Evolutionary conservation across 1,140 invertebrate genomes (phyloP), one percentile per base, ranked within the genome.

Genomic region (Panagrolaimus sp.): DNA sequence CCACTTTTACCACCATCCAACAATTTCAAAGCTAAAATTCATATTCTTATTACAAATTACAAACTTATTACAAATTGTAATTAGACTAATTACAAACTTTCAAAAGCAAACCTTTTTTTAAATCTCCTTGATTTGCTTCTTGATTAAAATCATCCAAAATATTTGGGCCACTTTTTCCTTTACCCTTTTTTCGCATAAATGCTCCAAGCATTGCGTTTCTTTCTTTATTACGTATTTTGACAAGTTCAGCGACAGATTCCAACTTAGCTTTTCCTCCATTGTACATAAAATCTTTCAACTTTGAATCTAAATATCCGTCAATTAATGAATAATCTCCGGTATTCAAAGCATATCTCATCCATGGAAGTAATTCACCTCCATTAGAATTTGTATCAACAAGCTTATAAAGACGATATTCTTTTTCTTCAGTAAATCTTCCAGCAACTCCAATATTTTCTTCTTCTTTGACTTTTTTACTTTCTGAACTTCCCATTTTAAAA

Each of bases 1-100:
- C 84, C 69, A 85, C 86, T 84, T 89, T 88, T 88, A 11, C 79
- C 79, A 66, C 69, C 81, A 71, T 80, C 69, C 1, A 80, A 44
- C 45, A 83, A 53, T 76, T 77, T 82, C 62, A 80, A 47, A 11
- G 75, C 82, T 80, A n/a, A 72, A 74, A 45, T 43, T n/a, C 14
- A 4, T 13, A 13, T 5, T 14, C 13, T 13, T 70, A 44, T n/a
- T 1, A 16, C 42, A 27, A 38, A 38, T 38, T 4, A 64, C 16
- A 65, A 38, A n/a, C 38, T 65, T 65, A n/a, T n/a, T n/a, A n/a
- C n/a, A n/a, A n/a, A n/a, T n/a, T n/a, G n/a, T n/a, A n/a, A n/a
- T n/a, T n/a, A n/a, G n/a, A n/a, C n/a, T n/a, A n/a, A n/a, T n/a
- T n/a, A n/a, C n/a, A n/a, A n/a, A n/a, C n/a, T n/a, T n/a, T n/a